Conservation (phyloP, 2,797 vertebrate genomes). For the Microchirus variegatus region DNA sequence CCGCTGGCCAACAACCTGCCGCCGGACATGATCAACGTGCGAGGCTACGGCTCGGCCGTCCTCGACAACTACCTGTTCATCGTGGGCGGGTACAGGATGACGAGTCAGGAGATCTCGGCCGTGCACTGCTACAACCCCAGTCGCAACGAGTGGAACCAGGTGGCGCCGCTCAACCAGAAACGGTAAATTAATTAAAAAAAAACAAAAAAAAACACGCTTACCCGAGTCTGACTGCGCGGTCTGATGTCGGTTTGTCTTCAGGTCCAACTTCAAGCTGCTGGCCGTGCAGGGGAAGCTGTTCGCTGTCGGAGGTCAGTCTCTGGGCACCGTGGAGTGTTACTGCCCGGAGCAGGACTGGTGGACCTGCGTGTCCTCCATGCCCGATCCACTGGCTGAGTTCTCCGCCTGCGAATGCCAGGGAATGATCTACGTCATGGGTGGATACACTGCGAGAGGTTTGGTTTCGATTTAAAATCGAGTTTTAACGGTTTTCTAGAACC, state of each 20-base stretch:
- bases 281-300: conserved; percentile 91
- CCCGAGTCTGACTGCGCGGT: no score
- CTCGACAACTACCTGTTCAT: conserved; percentile 97
- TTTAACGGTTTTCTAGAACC: no score
- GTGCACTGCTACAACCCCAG: conserved; percentile 95
- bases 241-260: conserved; percentile 50
- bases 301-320: conserved; percentile 91
- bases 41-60: conserved; percentile 88
- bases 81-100: conserved; percentile 90
- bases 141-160: conserved; percentile 90
- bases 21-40: conserved; percentile 88
- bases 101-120: conserved; percentile 92
- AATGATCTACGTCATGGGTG: conserved; percentile 95
- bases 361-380: conserved; percentile 92
- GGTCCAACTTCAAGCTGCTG: conserved; percentile 96
- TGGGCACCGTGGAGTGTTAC: conserved; percentile 94
- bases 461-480: no score
- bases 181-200: no score
- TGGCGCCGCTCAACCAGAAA: conserved; percentile 95
- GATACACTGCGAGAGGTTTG: conserved; percentile 92
- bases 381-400: conserved; percentile 91
- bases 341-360: conserved; percentile 93
- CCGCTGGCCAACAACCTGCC: conserved; percentile 88
- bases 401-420: conserved; percentile 95
- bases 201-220: not conserved